Evolutionary conservation across 2,888 invertebrate genomes (phyloP), one percentile per base, ranked within the genome.

Genomic region (Dilophus febrilis): DNA sequence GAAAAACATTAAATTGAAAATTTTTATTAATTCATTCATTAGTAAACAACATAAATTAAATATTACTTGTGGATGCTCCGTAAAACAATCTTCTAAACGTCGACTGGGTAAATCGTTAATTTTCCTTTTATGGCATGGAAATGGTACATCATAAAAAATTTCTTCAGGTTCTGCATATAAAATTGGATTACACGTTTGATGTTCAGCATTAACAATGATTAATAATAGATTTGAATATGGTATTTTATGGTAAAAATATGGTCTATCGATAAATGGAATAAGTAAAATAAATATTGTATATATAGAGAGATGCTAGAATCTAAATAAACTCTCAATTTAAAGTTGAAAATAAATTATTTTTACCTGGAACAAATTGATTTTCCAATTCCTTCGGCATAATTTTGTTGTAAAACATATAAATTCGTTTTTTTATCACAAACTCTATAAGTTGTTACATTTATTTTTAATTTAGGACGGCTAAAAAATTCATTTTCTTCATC

Each of bases 191-290:
- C 67, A 65, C 14, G 65, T 65, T 37, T 62, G 56, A 40, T 64
- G 61, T 48, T 62, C 54, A 1, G 66, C 65, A 51, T 82, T 70
- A 4, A 86, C 72, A 12, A 83, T 79, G 35, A 87, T 70, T 45
- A 88, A 60, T 27, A 87, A 53, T 42, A 88, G 64, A 64, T 88
- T 88, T 17, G 84, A 84, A 51, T 78, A 71, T 1, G 76, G 73
- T 29, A 88, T 74, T 52, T 74, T 70, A 47, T 80, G 72, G 1
- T 82, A 72, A 58, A 74, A 77, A 56, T 77, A 84, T 3, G 72
- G 71, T 40, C 73, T 66, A 22, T 22, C 4, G 8, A 22, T 6
- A 22, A 47, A 45, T 58, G 54, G 31, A 17, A 32, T 40, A 27
- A 42, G 22, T 22, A 22, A 22, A 6, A 22, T n/a, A n/a, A n/a